Evolutionary conservation across 1,140 invertebrate genomes (phyloP), one percentile per base, ranked within the genome.

Genomic region (Eupristina koningsbergeri): DNA sequence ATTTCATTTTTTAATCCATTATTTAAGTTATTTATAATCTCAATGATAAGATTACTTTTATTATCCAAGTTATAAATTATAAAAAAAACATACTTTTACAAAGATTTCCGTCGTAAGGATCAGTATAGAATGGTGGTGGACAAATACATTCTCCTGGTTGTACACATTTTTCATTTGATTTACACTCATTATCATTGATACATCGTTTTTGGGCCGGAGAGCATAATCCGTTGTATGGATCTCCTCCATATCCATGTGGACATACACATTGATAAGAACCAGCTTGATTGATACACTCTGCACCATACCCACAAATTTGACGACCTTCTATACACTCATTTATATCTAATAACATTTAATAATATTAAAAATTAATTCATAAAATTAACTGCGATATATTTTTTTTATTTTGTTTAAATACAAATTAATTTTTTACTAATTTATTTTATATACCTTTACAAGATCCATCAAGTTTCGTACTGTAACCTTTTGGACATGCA

Each of bases 61-160:
- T 74, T n/a, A 50, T 11, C 7, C 6, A 47, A n/a, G 41, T 47
- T 0, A 74, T 45, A 29, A 74, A 50, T 74, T 26, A 26, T 26
- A 58, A 58, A 9, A 61, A n/a, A 36, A 84, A 89, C 87, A 90
- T 89, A 94, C 95, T 98, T 92, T 97, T 98, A 90, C 97, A 98
- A 88, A 96, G 95, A 89, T 97, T 96, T 61, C 95, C 95, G 89
- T 97, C 96, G 41, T 94, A 91, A 26, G 95, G 94, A 90, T 98
- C 97, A 34, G 96, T 94, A 89, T 96, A 98, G 91, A 96, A 98
- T 1, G 97, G 97, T 31, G 97, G 96, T 39, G 96, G 96, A 90
- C 97, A 98, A 5, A 97, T 94, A 89, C 97, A 98, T 92, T 97
- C 95, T 1, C 97, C 97, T 0, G 97, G 97, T 89, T 98, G 96